Percentiles rank a stretch among this genome's conserved stretches.
Conservation (phyloP, 2,888 invertebrate species). For the Drosophila lacicola region DNA sequence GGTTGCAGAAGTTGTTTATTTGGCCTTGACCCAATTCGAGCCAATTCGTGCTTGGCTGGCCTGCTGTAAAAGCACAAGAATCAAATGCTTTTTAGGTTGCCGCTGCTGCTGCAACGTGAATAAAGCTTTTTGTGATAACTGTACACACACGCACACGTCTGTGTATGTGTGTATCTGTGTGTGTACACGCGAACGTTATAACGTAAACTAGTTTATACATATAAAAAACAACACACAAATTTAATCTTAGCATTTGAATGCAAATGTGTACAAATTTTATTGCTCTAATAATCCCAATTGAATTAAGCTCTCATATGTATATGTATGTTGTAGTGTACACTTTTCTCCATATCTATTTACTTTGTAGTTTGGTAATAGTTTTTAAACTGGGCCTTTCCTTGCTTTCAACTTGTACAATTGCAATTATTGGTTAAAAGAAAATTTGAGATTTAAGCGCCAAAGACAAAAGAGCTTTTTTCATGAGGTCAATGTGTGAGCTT, state of each 20-base stretch:
- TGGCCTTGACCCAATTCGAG: conserved; percentile 78
- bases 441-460: not conserved
- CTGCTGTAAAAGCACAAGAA: conserved; percentile 42
- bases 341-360: conserved; percentile 42
- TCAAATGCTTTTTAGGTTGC: conserved; percentile 41
- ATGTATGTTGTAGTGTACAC: conserved; percentile 41
- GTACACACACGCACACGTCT: conserved; percentile 22
- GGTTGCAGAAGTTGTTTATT: conserved; percentile 25
- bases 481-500: not conserved
- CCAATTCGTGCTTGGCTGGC: conserved; percentile 28
- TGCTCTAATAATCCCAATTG: conserved; percentile 30
- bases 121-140: conserved; percentile 57
- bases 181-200: conserved; percentile 8
- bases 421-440: conserved; percentile 4
- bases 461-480: conserved; percentile 55
- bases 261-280: conserved; percentile 29
- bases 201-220: conserved; percentile 37
- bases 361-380: conserved; percentile 58
- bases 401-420: conserved; percentile 60
- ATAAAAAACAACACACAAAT: not conserved
- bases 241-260: conserved; percentile 19
- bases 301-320: conserved; percentile 45
- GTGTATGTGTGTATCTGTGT: conserved; percentile 6
- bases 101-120: conserved; percentile 24
- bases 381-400: conserved; percentile 45